Evolutionary conservation across 2,797 vertebrate species (phyloP).

Genomic region (Anguilla pacifica): DNA sequence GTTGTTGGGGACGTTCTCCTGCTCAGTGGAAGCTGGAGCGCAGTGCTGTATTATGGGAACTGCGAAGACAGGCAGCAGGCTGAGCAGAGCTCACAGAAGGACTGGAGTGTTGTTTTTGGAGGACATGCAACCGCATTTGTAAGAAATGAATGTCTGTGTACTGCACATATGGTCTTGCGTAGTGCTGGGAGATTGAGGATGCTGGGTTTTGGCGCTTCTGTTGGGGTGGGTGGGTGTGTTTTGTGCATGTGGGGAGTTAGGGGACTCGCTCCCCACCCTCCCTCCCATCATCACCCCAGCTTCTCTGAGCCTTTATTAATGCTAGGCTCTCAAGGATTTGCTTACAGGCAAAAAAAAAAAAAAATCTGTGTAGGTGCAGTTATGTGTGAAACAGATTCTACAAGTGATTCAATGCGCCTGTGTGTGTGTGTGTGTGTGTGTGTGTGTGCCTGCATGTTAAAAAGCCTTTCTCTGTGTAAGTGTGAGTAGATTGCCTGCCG

Average conservation of each 20-base stretch:
- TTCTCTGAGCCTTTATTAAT: not conserved
- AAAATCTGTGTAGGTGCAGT: not conserved
- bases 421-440: not conserved
- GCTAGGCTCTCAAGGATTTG: not conserved
- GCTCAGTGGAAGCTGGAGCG: not conserved
- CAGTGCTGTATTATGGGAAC: not conserved
- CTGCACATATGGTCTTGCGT: not conserved
- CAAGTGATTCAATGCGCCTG: not conserved
- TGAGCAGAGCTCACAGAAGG: not conserved
- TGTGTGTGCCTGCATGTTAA: not conserved
- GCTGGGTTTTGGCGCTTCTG: not conserved
- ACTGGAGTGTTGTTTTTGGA: slow-evolving; percentile 12
- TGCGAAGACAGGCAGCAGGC: not conserved
- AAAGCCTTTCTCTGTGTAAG: not conserved
- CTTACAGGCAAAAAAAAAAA: not conserved
- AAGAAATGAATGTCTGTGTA: not conserved
- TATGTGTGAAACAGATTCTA: not conserved
- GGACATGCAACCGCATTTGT: not conserved
- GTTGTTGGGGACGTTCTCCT: not conserved
- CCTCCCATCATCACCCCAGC: not conserved
- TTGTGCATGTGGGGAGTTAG: no score
- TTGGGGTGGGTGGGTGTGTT: not conserved
- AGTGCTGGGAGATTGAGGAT: not conserved
- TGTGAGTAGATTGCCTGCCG: not conserved
- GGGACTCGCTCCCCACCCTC: not conserved